Base-by-base conservation (phyloP, 2,888 invertebrate species). In the Drosophila ustulata region DNA sequence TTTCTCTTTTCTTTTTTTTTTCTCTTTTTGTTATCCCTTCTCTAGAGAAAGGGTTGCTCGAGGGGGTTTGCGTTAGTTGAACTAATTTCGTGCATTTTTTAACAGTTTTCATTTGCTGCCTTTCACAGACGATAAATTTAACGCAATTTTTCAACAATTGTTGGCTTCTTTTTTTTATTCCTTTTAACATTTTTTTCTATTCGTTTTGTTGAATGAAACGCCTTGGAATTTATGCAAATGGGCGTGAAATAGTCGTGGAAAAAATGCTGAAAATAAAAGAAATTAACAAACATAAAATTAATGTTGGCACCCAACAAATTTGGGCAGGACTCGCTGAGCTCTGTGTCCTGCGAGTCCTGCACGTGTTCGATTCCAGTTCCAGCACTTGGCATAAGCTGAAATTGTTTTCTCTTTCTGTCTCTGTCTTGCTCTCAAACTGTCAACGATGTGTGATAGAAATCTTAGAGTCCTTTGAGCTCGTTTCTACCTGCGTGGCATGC, bases 211-310 rank as follows among this genome's bases (percentile, higher is more conserved):
- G 34, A 23, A 9, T 23, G 25, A 67, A 75, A 76, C 75, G 72
- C 76, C 72, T 72, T 66, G 75, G 74, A 79, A 80, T 79, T 85
- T 88, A 89, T 89, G 89, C 89, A 89, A 89, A 89, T 89, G 80
- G 52, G 79, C 88, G 80, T 89, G 88, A 89, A 89, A 89, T 85
- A 79, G 88, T 84, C 78, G 63, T 55, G 66, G 70, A 83, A 81
- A 78, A 86, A 84, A 57, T 50, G 79, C 45, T 62, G 26, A 32
- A 83, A 89, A 86, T 80, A 89, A 88, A 89, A 86, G 88, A 89
- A 89, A 89, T 89, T 89, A 89, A 89, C 89, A 87, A 82, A 89
- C 89, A 89, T 89, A 89, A 89, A 89, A 89, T 88, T 89, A 89
- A 89, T 88, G 89, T 89, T 89, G 87, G 87, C 89, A 89, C 89